Evolutionary conservation across 53 echinoderm and acorn worm species (phyloP), one percentile per base, ranked within the genome.

Genomic region (Holothuria scabra): DNA sequence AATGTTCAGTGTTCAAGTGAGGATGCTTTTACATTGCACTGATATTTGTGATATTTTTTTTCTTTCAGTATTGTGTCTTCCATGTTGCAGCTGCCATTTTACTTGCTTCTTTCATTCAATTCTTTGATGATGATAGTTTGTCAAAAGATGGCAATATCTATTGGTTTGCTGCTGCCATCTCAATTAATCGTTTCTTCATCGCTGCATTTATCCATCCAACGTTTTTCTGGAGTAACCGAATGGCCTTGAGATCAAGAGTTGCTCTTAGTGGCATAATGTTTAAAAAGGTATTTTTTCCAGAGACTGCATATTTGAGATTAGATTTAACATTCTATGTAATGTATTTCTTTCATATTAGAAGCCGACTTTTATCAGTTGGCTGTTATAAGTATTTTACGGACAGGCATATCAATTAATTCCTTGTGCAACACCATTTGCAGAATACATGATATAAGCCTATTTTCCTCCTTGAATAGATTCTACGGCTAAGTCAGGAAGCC

Each of bases 401-500:
- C 48, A 48, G 9, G 1, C 48, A 48, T 48, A n/a, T n/a, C n/a
- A n/a, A n/a, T n/a, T n/a, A n/a, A n/a, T n/a, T n/a, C 9, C 1
- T 48, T 48, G 9, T 48, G 9, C 12, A 48, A 3, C 12, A 3
- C 48, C 12, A 44, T 44, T 44, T 44, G 10, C 44, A 44, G 10
- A 44, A 44, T 44, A 44, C 44, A 44, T n/a, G 35, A 35, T 35
- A 35, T 6, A 35, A 3, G 10, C 2, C 7, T 8, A 41, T 35
- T 1, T 38, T 29, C 60, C 33, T 79, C 56, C 28, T 9, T 14
- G 58, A 61, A 6, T 84, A 95, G 95, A 79, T 90, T 2, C 33
- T 95, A 18, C 74, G 84, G 20, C 74, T 95, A 24, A 95, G 92
- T 30, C 72, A 90, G 74, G 66, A 78, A 6, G 92, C 95, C 23